Base-by-base conservation (phyloP, 92 coral and sea anemone genomes). In the Galaxea fascicularis region DNA sequence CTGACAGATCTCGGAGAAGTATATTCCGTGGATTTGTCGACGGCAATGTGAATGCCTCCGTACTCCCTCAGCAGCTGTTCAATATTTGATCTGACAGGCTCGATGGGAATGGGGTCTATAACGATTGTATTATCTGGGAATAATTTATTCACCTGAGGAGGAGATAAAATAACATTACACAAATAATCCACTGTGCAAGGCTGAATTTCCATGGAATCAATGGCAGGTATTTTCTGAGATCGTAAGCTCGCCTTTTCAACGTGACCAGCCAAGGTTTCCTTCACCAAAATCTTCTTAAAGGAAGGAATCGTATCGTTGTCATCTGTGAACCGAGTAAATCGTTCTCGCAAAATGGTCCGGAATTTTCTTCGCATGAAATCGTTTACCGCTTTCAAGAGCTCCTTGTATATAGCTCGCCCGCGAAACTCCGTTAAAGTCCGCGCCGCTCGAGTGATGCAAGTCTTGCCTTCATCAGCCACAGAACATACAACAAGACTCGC, bases 371-470 rank as follows among this genome's bases (percentile, higher is more conserved):
- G 70, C 7, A 28, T 6, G 44, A 65, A 65, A 13, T 27, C 70
- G 7, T 11, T 3, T 13, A 65, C 8, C 28, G 41, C 70, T 65
- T 29, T 13, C 10, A 14, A 4, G 20, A 65, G 70, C 6, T 1
- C 10, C 15, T 27, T 65, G 0, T 11, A 27, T 1, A 27, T 11
- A 26, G 49, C 73, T 35, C 17, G 73, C 7, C 73, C 51, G 0
- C 49, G 73, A 15, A 67, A 35, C 24, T 67, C 73, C 2, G 73
- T 46, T 17, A 35, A 95, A 46, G 93, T 92, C 18, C 98, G 97
- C 25, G 88, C 73, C 14, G 96, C 93, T 39, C 94, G 98, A 59
- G 93, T 87, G 12, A 95, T 83, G 22, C 84, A 85, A 4, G 98
- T 95, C 29, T 85, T 89, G 1, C 92, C 93, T 10, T 89, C 80